These are phyloP conservation scores for Cetonia aurata DNA, from an alignment of 2,888 invertebrate species.

Conservation along the genomic window DNA sequence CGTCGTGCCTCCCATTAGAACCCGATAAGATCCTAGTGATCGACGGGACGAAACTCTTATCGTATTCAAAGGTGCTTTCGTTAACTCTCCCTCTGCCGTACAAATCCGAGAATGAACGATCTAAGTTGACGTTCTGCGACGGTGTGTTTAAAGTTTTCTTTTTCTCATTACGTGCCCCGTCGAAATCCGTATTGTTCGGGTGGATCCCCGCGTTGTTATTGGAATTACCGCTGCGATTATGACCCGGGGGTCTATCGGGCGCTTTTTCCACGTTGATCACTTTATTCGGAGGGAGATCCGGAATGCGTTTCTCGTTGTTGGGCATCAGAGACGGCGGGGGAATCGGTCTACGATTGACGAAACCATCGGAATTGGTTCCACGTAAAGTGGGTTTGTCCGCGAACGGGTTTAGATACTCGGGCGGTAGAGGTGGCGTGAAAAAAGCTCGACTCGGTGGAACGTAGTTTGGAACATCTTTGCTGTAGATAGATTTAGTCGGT, in stretches of 20 bases:
- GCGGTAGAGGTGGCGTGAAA: slow-evolving; percentile 86
- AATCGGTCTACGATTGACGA: slow-evolving; percentile 81
- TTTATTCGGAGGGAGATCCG: slow-evolving; percentile 69
- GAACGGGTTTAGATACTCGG: slow-evolving; percentile 87
- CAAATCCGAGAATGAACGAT: slow-evolving; percentile 60
- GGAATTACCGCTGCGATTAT: slow-evolving; percentile 35
- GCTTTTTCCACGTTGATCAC: slow-evolving; percentile 63
- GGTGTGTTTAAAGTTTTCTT: slow-evolving; percentile 84
- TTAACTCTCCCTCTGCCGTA: slow-evolving; percentile 61
- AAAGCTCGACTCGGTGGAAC: slow-evolving; percentile 82
- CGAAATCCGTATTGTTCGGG: slow-evolving; percentile 37
- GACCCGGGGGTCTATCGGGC: slow-evolving; percentile 48
- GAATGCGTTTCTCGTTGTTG: slow-evolving; percentile 82
- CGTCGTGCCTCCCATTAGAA: slow-evolving; percentile 86
- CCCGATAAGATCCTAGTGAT: slow-evolving; percentile 89
- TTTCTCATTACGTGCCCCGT: slow-evolving; percentile 67
- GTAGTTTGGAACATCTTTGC: slow-evolving; percentile 83
- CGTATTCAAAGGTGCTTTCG: slow-evolving; percentile 65
- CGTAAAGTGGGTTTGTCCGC: slow-evolving; percentile 90
- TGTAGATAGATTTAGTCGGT: slow-evolving; percentile 72
- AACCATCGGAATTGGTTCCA: slow-evolving; percentile 73
- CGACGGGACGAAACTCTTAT: slow-evolving; percentile 74
- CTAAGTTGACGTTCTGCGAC: slow-evolving; percentile 72
- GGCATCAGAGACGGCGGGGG: slow-evolving; percentile 88
- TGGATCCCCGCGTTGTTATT: neutral